phyloP scores from a whole-genome alignment of 2,113 vertebrate genomes.

The Rynchops niger region DNA sequence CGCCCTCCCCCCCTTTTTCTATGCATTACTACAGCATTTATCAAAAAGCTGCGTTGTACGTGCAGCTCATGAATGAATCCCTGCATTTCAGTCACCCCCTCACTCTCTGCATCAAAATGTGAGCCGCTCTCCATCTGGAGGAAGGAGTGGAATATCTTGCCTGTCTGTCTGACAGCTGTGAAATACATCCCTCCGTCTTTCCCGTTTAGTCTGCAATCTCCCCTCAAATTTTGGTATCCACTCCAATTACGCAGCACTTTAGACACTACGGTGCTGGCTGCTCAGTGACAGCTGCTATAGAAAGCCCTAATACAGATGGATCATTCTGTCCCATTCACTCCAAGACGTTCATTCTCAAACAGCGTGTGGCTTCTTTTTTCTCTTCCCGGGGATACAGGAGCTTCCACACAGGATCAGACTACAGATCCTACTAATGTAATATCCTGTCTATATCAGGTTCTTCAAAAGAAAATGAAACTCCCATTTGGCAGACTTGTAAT shows the following conservation, averaged over 20 bases:
- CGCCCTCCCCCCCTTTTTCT: rapidly evolving
- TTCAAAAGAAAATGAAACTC: slow-evolving; percentile 15
- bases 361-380: neutral
- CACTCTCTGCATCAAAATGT: neutral
- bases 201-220: neutral
- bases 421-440: neutral
- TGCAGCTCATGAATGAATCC: slow-evolving; percentile 12
- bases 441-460: neutral
- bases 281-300: neutral
- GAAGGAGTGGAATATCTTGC: neutral
- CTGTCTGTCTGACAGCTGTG: neutral
- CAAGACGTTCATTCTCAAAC: neutral
- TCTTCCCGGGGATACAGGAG: neutral
- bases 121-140: neutral
- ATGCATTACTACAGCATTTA: neutral
- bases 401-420: neutral
- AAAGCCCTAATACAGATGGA: neutral
- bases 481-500: neutral
- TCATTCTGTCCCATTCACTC: neutral
- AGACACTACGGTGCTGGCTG: neutral
- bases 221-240: neutral
- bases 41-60: neutral
- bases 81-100: neutral
- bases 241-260: neutral
- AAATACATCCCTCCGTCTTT: neutral